Percentiles rank a stretch among this genome's conserved stretches.
Evolutionary conservation across 2,888 invertebrate genomes (phyloP).

Genomic region (Macrophya alboannulata): DNA sequence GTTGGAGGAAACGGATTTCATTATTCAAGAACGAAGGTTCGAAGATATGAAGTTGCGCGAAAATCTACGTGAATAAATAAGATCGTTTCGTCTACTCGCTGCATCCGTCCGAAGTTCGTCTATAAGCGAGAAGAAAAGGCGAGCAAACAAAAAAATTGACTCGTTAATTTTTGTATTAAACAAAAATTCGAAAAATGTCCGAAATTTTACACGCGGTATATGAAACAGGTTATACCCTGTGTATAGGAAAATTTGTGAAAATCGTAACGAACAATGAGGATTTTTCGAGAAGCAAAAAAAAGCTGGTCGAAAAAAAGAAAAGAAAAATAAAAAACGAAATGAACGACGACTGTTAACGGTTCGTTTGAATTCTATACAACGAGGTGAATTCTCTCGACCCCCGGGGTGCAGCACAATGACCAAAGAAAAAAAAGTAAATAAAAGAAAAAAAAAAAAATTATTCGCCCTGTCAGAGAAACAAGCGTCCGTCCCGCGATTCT

Average conservation of each 20-base stretch:
- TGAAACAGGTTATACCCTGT: background rate
- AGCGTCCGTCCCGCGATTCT: background rate
- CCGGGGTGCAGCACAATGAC: background rate
- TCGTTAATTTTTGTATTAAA: background rate
- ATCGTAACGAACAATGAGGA: background rate
- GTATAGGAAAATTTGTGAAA: background rate
- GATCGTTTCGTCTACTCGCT: background rate
- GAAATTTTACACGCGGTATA: too few species aligned
- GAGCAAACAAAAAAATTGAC: background rate
- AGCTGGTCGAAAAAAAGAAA: too few species aligned
- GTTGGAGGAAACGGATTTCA: background rate
- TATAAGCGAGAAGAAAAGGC: too few species aligned
- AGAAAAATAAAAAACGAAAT: background rate
- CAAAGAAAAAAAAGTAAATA: background rate
- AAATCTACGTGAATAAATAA: background rate
- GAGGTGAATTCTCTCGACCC: background rate
- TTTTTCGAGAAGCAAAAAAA: background rate
- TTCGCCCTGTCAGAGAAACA: background rate
- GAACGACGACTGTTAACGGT: background rate
- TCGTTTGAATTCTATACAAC: background rate
- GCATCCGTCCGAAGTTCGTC: too few species aligned
- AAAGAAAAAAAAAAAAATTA: background rate
- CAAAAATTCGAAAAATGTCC: background rate
- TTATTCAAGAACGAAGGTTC: slow-evolving; percentile 12
- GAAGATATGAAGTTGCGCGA: background rate